phyloP scores from a whole-genome alignment of 1,140 invertebrate genomes.

The Eriocheir sinensis region DNA sequence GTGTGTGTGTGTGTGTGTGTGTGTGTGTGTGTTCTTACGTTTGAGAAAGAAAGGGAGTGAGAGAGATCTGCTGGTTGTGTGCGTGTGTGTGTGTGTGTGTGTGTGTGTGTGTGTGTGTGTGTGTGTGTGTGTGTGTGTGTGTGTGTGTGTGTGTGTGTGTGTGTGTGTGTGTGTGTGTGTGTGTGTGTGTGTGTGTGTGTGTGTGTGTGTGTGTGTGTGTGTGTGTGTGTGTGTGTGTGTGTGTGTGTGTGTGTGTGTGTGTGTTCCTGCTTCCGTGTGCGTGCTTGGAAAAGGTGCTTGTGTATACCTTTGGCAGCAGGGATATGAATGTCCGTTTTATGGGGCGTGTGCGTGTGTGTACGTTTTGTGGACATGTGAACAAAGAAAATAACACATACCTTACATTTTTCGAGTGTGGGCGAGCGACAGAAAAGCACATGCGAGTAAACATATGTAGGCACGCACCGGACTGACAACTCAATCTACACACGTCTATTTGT shows the following conservation, averaged over 20 bases:
- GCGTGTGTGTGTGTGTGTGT: conserved; percentile 49
- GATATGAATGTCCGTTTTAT: neutral
- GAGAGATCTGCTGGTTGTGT: too few species aligned
- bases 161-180: too few species aligned
- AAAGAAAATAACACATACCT: neutral
- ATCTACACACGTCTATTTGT: too few species aligned
- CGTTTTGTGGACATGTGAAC: conserved; percentile 5
- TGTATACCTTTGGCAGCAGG: conserved; percentile 23
- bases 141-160: conserved; percentile 14
- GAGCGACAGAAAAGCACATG: too few species aligned
- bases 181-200: too few species aligned
- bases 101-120: conserved; percentile 39
- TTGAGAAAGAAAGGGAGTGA: neutral
- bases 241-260: conserved; percentile 20
- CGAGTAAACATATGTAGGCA: too few species aligned
- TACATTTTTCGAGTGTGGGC: neutral
- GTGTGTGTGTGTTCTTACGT: neutral
- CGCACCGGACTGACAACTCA: too few species aligned
- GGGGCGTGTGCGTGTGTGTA: neutral
- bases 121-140: conserved; percentile 33
- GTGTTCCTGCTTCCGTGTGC: neutral
- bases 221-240: too few species aligned
- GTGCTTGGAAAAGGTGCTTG: conserved; percentile 11
- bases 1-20: conserved; percentile 61
- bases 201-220: too few species aligned